Percentiles rank a stretch among this genome's conserved stretches.
phyloP scores from a whole-genome alignment of 2,113 vertebrate species.

The Xiphorhynchus elegans region DNA sequence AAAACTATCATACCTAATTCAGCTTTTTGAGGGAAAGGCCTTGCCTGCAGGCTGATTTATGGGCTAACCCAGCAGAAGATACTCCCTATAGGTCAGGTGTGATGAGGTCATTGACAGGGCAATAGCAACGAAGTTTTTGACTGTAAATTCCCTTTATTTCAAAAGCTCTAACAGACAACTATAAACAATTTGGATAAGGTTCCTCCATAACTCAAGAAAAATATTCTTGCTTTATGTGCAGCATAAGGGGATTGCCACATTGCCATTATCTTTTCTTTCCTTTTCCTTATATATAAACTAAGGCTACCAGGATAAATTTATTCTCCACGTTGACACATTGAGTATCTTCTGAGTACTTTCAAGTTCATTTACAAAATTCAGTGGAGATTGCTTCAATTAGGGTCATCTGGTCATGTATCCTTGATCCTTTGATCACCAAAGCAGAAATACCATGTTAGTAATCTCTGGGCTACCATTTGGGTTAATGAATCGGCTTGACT shows the following conservation, averaged over 20 bases:
- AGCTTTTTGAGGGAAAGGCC: conserved; percentile 36
- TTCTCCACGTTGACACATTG: neutral
- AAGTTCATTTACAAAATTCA: conserved; percentile 46
- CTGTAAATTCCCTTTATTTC: conserved; percentile 58
- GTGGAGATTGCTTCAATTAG: conserved; percentile 64
- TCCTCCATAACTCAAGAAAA: conserved; percentile 20
- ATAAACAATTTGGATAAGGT: conserved; percentile 40
- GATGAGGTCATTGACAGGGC: conserved; percentile 69
- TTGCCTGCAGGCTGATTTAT: conserved; percentile 56
- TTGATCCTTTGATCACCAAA: conserved; percentile 65
- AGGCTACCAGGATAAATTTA: conserved; percentile 13
- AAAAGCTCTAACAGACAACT: conserved; percentile 56
- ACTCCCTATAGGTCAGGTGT: conserved; percentile 65
- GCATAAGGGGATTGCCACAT: neutral
- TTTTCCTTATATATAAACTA: conserved; percentile 11
- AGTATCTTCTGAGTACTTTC: conserved; percentile 43
- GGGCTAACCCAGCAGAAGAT: conserved; percentile 55
- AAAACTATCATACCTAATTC: conserved; percentile 70
- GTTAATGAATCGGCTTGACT: conserved; percentile 76
- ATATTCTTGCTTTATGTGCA: neutral
- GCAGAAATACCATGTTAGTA: conserved; percentile 55
- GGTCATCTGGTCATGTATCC: conserved; percentile 68
- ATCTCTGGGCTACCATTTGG: conserved; percentile 70
- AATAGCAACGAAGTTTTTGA: conserved; percentile 14
- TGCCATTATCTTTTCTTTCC: neutral